Evolutionary conservation across 1,140 invertebrate species (phyloP).

Genomic region (Drosophila aff.): DNA sequence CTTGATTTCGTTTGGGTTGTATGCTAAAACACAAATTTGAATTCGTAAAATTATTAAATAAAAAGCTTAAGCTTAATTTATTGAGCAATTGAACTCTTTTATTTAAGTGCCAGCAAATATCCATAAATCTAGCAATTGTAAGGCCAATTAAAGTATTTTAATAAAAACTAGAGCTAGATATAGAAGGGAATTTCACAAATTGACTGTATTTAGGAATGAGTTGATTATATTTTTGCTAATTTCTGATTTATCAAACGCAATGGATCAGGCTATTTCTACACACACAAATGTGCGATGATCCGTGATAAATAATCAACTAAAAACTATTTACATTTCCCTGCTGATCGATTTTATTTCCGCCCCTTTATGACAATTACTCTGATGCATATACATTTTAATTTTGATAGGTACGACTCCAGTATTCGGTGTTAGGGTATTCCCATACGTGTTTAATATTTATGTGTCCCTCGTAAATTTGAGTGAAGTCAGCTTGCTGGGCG

Average conservation of each 20-base stretch:
- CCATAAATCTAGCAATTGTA: background rate
- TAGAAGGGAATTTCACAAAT: background rate
- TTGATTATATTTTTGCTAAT: background rate
- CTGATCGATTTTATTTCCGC: background rate
- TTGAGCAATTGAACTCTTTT: background rate
- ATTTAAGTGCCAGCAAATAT: background rate
- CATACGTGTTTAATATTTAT: slow-evolving; percentile 34
- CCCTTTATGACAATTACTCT: slow-evolving; percentile 16
- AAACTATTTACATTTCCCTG: slow-evolving; percentile 18
- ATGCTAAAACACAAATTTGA: background rate
- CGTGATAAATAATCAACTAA: background rate
- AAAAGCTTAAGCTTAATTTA: too few relatives aligned
- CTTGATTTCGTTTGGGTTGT: slow-evolving; percentile 3
- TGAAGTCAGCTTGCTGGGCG: slow-evolving; percentile 29
- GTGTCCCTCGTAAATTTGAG: slow-evolving; percentile 50
- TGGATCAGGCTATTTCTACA: background rate
- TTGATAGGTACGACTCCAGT: slow-evolving; percentile 9
- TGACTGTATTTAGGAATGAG: too few relatives aligned
- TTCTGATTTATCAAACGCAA: background rate
- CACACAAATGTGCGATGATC: background rate
- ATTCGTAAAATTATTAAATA: background rate
- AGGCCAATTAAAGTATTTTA: background rate
- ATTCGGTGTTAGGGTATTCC: slow-evolving; percentile 1
- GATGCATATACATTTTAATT: slow-evolving; percentile 20
- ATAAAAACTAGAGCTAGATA: too few relatives aligned